Base-by-base conservation (phyloP, 2,113 vertebrate species). In the Cricetomys ansorgei region DNA sequence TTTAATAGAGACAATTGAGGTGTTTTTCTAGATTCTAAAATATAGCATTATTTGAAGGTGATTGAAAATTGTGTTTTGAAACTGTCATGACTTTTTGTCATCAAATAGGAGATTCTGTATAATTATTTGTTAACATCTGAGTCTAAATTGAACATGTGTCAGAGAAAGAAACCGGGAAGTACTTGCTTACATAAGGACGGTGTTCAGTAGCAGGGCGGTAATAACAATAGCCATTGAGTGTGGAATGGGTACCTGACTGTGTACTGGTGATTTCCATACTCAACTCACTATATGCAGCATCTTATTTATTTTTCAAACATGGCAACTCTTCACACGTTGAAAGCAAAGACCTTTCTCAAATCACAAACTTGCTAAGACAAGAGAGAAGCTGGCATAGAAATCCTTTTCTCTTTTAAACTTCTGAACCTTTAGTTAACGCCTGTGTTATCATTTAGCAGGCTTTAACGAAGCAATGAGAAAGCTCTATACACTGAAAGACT, bases 401-500 rank as follows among this genome's bases (percentile, higher is more conserved):
- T 69, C 3, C 45, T 85, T 17, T 59, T 37, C 3, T 64, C 76
- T 21, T 76, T 93, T 67, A 40, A 4, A 19, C n/a, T 94, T 94
- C 15, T 19, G 13, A 94, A 19, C 50, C 62, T 87, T 0, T 76
- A n/a, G 86, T 94, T 76, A 97, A 92, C 19, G 55, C 90, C 40
- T 70, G 2, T 75, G 37, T 72, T 72, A 4, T 77, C 80, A 92
- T 92, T 90, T 92, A 77, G 48, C 25, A 0, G 25, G 7, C 55
- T 93, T 2, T 91, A 69, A 57, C 48, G 76, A 90, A 97, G 95
- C 92, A 86, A 67, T 80, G 76, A 31, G 59, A 43, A 95, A 92
- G 70, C 85, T 80, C 45, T 89, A 27, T 62, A 25, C 48, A 12
- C 48, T 94, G 55, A 91, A 96, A 92, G 83, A 86, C 19, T 59